Conservation (phyloP, 1,140 invertebrate genomes). For the Brachionus angularis region DNA sequence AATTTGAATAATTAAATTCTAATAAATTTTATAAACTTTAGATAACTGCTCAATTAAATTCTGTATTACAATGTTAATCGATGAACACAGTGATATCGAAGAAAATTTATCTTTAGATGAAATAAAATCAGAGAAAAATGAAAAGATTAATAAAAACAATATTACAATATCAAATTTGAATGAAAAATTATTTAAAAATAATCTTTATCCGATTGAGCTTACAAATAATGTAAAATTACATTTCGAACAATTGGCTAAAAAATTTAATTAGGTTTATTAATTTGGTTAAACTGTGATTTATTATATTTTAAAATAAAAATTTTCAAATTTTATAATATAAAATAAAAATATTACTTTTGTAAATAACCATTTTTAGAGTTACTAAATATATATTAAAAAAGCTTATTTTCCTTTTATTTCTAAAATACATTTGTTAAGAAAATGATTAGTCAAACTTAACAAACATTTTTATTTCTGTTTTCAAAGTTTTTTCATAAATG, state of each 20-base stretch:
- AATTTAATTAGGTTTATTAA: conserved; percentile 30
- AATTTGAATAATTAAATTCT: not conserved
- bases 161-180: not conserved
- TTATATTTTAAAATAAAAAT: no score
- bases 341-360: no score
- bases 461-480: no score
- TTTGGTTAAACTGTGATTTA: no score
- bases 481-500: no score
- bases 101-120: not conserved
- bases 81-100: conserved; percentile 15
- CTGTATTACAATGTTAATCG: conserved; percentile 17
- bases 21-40: not conserved
- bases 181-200: conserved; percentile 7
- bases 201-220: conserved; percentile 17
- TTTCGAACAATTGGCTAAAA: conserved; percentile 20
- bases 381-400: no score
- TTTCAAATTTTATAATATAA: no score
- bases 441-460: no score
- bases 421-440: no score
- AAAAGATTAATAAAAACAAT: not conserved
- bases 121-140: not conserved
- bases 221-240: conserved; percentile 21
- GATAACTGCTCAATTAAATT: conserved; percentile 27
- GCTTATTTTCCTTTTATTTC: no score
- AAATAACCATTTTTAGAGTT: no score